Conservation (phyloP, 2,888 invertebrate genomes). For the Augiades crinisus region DNA sequence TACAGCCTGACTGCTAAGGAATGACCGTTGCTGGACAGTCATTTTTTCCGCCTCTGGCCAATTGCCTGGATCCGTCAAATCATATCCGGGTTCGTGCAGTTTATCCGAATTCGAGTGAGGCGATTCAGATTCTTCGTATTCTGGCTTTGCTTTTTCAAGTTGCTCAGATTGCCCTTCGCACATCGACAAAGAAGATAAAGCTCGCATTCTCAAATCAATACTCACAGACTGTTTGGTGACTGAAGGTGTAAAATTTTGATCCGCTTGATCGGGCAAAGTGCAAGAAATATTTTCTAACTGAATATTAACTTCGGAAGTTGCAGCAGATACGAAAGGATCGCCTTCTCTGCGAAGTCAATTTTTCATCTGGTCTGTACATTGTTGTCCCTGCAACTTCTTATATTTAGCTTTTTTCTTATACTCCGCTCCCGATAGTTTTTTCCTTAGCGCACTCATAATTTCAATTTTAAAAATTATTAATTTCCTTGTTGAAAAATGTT, state of each 20-base stretch:
- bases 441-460: too few relatives aligned
- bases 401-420: neutral
- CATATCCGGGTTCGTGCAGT: neutral
- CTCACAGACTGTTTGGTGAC: too few relatives aligned
- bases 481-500: too few relatives aligned
- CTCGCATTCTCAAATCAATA: slow-evolving; percentile 22
- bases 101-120: neutral
- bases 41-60: slow-evolving; percentile 30
- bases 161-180: slow-evolving; percentile 27
- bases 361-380: slow-evolving; percentile 24
- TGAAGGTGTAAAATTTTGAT: neutral
- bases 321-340: slow-evolving; percentile 20
- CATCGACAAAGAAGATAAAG: slow-evolving; percentile 28
- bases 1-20: slow-evolving; percentile 31
- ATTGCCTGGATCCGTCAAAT: slow-evolving; percentile 13
- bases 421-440: too few relatives aligned
- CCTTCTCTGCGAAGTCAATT: slow-evolving; percentile 26
- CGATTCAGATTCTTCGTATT: neutral
- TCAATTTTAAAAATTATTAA: too few relatives aligned
- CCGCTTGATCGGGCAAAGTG: too few relatives aligned
- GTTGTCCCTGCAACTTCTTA: slow-evolving; percentile 27
- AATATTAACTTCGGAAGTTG: slow-evolving; percentile 30
- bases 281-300: slow-evolving; percentile 17
- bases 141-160: slow-evolving; percentile 18
- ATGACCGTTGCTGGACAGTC: slow-evolving; percentile 30